Conservation (phyloP, 2,888 invertebrate genomes). For the Blastobasis adustella region DNA sequence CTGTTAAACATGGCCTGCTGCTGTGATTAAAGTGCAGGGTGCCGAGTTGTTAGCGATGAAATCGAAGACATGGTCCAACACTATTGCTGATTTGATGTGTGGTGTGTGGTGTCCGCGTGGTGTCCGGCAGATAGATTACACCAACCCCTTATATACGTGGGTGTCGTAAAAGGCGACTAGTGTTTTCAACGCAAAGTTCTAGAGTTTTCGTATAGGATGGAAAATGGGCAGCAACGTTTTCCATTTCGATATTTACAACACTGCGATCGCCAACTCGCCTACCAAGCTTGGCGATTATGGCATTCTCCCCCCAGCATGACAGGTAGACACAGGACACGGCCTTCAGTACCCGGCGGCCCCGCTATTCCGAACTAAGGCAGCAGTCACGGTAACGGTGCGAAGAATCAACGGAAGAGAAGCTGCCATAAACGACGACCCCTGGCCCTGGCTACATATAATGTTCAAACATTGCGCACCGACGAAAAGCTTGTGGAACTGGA, state of each 20-base stretch:
- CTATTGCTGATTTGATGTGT: no score
- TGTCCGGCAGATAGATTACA: no score
- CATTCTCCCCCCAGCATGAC: neutral
- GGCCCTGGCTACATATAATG: neutral
- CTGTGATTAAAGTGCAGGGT: no score
- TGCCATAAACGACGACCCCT: neutral
- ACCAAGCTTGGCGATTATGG: no score
- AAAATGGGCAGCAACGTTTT: neutral
- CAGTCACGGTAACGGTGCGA: constrained; percentile 3
- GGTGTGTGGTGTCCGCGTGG: no score
- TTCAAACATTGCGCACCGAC: neutral
- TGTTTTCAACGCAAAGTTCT: no score
- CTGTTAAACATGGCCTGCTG: no score
- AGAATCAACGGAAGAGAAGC: neutral
- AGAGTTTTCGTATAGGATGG: no score
- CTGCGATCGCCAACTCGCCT: neutral
- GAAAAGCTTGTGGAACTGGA: neutral
- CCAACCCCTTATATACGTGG: no score
- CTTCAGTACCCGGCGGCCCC: constrained; percentile 1
- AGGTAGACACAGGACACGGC: neutral
- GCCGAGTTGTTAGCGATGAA: no score
- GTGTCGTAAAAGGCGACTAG: no score
- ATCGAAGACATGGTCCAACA: no score
- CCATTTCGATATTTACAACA: neutral
- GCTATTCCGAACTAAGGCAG: constrained; percentile 2